These are phyloP conservation scores for Hyles vespertilio DNA, from an alignment of 1,140 invertebrate genomes.

Conservation along the genomic window DNA sequence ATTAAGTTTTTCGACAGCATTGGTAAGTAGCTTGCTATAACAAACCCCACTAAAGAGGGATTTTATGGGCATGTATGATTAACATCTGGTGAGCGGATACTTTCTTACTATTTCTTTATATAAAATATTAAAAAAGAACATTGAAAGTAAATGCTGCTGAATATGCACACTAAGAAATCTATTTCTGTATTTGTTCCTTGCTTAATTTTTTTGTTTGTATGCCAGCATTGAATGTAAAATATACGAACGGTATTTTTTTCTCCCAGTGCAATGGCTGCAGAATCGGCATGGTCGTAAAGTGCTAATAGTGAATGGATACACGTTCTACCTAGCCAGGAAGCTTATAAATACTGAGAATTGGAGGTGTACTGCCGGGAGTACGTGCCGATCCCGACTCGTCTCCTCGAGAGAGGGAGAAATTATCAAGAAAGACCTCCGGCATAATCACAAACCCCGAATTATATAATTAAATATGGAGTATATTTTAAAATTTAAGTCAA, in stretches of 20 bases:
- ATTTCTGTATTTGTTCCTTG: background rate
- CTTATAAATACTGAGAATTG: background rate
- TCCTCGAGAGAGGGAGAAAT: background rate
- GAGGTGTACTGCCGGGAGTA: background rate
- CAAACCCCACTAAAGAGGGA: too few species aligned
- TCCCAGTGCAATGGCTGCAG: slow-evolving; percentile 4
- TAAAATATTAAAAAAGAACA: background rate
- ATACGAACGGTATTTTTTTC: background rate
- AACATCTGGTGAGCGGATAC: too few species aligned
- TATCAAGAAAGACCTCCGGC: background rate
- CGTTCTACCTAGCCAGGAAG: slow-evolving; percentile 1
- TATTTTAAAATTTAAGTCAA: slow-evolving; percentile 1
- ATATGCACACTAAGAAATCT: background rate
- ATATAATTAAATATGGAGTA: background rate
- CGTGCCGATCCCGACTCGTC: slow-evolving; percentile 2
- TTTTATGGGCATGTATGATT: too few species aligned
- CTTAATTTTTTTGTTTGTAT: background rate
- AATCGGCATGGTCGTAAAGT: slow-evolving; percentile 2
- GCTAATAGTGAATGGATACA: slow-evolving; percentile 6
- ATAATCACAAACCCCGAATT: background rate
- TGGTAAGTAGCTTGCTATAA: too few species aligned
- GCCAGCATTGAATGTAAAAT: background rate
- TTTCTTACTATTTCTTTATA: background rate
- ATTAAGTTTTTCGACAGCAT: too few species aligned
- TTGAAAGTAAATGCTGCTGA: background rate